Conservation (phyloP, 2,888 invertebrate species). For the Dolichopus griseipennis region DNA sequence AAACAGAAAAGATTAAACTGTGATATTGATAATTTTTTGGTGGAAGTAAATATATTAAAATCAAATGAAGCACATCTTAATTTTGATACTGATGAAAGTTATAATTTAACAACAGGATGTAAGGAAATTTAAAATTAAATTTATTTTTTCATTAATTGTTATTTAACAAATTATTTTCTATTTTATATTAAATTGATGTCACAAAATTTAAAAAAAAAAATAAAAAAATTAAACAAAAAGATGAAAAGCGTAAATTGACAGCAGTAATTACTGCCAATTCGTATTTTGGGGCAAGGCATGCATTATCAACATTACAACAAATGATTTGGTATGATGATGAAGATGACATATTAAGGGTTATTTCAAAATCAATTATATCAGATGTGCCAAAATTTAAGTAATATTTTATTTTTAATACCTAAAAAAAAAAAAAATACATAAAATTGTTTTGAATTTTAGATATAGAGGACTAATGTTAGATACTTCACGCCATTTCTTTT, state of each 20-base stretch:
- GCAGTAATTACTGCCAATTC: constrained; percentile 57
- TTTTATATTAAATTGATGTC: too few species aligned
- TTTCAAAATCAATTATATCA: constrained; percentile 57
- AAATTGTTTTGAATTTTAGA: constrained; percentile 15
- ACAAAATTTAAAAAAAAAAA: too few species aligned
- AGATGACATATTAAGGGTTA: constrained; percentile 51
- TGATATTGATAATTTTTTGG: constrained; percentile 36
- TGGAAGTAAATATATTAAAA: constrained; percentile 48
- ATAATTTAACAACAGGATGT: constrained; percentile 53
- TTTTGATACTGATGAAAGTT: constrained; percentile 65
- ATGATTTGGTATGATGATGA: constrained; percentile 71
- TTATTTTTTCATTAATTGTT: too few species aligned
- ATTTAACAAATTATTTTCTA: too few species aligned
- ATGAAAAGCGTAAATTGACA: constrained; percentile 42
- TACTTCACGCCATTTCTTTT: constrained; percentile 83
- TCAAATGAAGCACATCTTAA: constrained; percentile 51
- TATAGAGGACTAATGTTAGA: constrained; percentile 86
- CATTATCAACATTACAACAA: constrained; percentile 68
- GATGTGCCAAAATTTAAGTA: constrained; percentile 64
- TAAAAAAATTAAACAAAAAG: too few species aligned
- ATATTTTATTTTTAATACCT: constrained; percentile 5
- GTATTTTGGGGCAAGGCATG: constrained; percentile 71
- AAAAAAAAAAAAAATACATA: neutral
- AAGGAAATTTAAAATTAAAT: constrained; percentile 27
- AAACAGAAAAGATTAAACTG: constrained; percentile 27